Percentiles rank a stretch among this genome's conserved stretches.
phyloP scores from a whole-genome alignment of 92 coral and sea anemone species.

The Heteractis magnifica region DNA sequence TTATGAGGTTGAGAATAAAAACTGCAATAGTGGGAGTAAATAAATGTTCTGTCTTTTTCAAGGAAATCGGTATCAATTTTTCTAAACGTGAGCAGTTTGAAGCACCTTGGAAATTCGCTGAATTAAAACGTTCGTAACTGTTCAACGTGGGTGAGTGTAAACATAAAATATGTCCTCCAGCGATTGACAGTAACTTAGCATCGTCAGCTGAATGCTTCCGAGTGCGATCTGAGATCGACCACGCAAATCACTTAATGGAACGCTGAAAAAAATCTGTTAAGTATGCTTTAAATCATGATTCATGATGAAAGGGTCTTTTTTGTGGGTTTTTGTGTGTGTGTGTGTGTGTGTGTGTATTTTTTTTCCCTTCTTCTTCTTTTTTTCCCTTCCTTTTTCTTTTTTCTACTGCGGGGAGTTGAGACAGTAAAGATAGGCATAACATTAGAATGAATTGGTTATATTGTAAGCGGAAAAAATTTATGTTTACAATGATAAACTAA shows the following conservation, averaged over 20 bases:
- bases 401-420: too few relatives aligned
- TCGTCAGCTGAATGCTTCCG: conserved; percentile 17
- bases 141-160: conserved; percentile 9
- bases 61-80: neutral
- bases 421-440: too few relatives aligned
- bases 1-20: neutral
- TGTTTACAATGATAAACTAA: too few relatives aligned
- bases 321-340: too few relatives aligned
- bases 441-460: too few relatives aligned
- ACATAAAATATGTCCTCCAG: conserved; percentile 19
- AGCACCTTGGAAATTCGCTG: too few relatives aligned
- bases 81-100: too few relatives aligned
- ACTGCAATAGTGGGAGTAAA: neutral
- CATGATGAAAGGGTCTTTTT: neutral
- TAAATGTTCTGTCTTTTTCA: neutral
- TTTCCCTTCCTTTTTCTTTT: too few relatives aligned
- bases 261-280: neutral
- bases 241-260: conserved; percentile 11
- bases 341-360: too few relatives aligned
- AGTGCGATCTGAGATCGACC: conserved; percentile 1
- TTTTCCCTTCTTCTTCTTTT: too few relatives aligned
- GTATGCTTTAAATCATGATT: neutral
- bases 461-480: too few relatives aligned
- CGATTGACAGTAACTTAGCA: conserved; percentile 1
- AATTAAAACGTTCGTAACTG: neutral